Evolutionary conservation across 2,797 vertebrate genomes (phyloP).

Genomic region (Champsocephalus esox): DNA sequence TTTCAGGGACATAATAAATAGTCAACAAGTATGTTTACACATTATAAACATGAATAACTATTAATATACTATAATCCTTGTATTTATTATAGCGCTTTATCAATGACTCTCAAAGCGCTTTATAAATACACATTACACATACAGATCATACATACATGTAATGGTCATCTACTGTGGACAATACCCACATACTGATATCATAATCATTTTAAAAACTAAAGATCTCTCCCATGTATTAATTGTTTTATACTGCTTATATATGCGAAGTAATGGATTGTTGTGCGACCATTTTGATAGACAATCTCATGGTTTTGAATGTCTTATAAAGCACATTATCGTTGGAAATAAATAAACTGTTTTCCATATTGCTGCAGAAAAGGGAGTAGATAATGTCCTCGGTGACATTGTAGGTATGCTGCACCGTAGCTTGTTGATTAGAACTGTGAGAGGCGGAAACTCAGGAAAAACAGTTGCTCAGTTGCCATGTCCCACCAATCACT

Average conservation of each 20-base stretch:
- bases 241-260: not conserved
- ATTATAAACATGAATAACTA: not conserved
- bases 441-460: slow-evolving; percentile 60
- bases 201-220: not conserved
- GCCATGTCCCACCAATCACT: slow-evolving; percentile 86
- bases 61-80: not conserved
- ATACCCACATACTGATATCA: not conserved
- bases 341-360: no score
- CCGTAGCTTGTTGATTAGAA: slow-evolving; percentile 60
- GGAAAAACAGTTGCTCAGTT: slow-evolving; percentile 79
- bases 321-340: slow-evolving; percentile 9
- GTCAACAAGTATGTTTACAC: not conserved
- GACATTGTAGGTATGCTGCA: slow-evolving; percentile 34
- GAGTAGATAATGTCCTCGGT: not conserved
- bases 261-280: not conserved
- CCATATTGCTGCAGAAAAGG: not conserved
- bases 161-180: no score
- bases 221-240: not conserved
- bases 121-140: no score
- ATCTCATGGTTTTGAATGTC: slow-evolving; percentile 1
- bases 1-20: not conserved
- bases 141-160: no score
- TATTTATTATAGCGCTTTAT: no score
- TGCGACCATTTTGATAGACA: not conserved
- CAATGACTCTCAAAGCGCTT: no score